These are phyloP conservation scores for Drosophila mercatorum DNA, from an alignment of 2,888 invertebrate species.

Conservation along the genomic window DNA sequence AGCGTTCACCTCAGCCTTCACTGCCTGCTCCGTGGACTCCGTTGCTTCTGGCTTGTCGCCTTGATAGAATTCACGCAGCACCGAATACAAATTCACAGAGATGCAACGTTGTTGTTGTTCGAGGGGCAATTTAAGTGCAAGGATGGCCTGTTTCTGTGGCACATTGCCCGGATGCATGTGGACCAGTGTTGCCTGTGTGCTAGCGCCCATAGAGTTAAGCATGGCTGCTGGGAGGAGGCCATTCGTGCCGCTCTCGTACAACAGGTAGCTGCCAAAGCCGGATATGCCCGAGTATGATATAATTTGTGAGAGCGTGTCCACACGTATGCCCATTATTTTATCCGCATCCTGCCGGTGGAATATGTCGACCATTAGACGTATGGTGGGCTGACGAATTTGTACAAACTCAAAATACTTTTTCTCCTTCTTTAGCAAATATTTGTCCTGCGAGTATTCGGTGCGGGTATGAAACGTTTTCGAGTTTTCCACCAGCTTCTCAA, in stretches of 20 bases:
- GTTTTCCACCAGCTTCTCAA: conserved; percentile 94
- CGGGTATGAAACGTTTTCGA: conserved; percentile 95
- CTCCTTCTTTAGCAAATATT: conserved; percentile 97
- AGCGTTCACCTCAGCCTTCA: conserved; percentile 6
- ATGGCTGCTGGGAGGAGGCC: conserved; percentile 94
- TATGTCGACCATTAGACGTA: conserved; percentile 93
- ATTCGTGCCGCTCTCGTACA: conserved; percentile 95
- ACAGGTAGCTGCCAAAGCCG: conserved; percentile 90
- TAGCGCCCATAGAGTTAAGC: conserved; percentile 90
- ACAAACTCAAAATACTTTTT: conserved; percentile 95
- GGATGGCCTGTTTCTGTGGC: conserved; percentile 91
- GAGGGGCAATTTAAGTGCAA: conserved; percentile 91
- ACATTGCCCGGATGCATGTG: conserved; percentile 93
- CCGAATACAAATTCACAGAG: conserved; percentile 91
- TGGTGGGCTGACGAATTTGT: conserved; percentile 91
- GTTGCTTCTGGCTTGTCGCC: conserved; percentile 72
- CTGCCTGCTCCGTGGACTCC: neutral
- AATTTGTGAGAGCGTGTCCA: conserved; percentile 95
- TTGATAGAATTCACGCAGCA: conserved; percentile 89
- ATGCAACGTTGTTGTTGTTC: conserved; percentile 90
- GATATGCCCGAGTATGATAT: conserved; percentile 92
- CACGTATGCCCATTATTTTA: conserved; percentile 91
- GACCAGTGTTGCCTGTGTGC: conserved; percentile 88
- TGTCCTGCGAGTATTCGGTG: conserved; percentile 96
- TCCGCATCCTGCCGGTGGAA: conserved; percentile 92